phyloP scores from a whole-genome alignment of 2,888 invertebrate genomes.

The Sepioteuthis lessoniana region DNA sequence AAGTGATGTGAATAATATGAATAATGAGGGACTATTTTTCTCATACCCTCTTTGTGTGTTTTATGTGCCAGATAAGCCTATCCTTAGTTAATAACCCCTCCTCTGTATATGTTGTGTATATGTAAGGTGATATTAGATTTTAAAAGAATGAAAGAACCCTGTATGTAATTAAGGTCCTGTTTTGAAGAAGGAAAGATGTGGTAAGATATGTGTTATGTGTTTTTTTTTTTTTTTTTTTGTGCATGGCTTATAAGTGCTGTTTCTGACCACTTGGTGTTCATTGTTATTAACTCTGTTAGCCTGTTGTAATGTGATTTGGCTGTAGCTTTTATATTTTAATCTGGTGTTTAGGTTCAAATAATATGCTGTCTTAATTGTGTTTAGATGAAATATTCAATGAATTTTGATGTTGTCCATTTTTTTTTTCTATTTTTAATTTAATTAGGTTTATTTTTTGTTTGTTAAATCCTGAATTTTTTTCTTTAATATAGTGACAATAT shows the following conservation, averaged over 20 bases:
- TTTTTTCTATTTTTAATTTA: background rate
- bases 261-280: background rate
- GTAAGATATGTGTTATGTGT: no score
- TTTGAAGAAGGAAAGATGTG: no score
- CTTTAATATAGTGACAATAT: no score
- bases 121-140: no score
- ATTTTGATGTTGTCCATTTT: no score
- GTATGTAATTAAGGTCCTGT: no score
- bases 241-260: background rate
- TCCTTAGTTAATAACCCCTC: background rate
- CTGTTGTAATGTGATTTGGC: background rate
- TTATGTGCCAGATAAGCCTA: background rate
- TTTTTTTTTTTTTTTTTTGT: background rate
- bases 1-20: no score
- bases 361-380: background rate
- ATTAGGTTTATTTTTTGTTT: no score
- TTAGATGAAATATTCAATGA: background rate
- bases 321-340: background rate
- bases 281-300: background rate
- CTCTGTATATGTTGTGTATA: background rate
- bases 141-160: no score
- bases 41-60: no score
- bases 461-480: no score
- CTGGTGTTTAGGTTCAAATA: background rate
- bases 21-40: no score